Conservation (phyloP, 2,797 vertebrate genomes). For the Vultur gryphus region DNA sequence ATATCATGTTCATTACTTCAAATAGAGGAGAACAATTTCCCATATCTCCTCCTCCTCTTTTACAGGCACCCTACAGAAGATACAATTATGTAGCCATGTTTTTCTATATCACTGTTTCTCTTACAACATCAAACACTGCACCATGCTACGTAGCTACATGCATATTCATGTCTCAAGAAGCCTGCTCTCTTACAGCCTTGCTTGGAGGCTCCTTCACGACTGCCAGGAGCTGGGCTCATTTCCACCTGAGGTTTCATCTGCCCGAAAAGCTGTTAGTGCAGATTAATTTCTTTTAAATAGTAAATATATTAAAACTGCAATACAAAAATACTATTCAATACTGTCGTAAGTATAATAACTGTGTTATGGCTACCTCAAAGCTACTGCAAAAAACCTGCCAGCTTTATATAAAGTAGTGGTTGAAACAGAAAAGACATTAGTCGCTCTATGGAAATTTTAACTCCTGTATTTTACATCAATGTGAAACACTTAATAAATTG, state of each 20-base stretch:
- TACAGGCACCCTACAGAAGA: background rate
- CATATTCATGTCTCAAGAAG: background rate
- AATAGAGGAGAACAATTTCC: background rate
- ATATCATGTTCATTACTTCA: background rate
- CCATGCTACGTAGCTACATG: fast-evolving
- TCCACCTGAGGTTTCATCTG: background rate
- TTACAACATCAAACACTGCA: background rate
- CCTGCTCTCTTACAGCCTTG: background rate
- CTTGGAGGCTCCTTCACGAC: fast-evolving
- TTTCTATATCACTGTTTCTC: background rate
- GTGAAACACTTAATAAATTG: background rate
- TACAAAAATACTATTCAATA: background rate
- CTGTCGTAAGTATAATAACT: background rate
- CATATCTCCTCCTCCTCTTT: background rate
- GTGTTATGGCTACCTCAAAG: background rate
- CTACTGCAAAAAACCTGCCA: background rate
- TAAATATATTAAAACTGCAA: background rate
- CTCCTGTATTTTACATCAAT: background rate
- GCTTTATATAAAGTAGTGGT: background rate
- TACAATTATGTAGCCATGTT: fast-evolving
- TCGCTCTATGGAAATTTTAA: background rate
- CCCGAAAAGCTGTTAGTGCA: background rate
- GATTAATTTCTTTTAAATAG: background rate
- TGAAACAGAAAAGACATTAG: background rate
- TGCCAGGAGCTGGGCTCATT: background rate